Evolutionary conservation across 2,888 invertebrate species (phyloP).

Genomic region (Acanthosoma haemorrhoidale): DNA sequence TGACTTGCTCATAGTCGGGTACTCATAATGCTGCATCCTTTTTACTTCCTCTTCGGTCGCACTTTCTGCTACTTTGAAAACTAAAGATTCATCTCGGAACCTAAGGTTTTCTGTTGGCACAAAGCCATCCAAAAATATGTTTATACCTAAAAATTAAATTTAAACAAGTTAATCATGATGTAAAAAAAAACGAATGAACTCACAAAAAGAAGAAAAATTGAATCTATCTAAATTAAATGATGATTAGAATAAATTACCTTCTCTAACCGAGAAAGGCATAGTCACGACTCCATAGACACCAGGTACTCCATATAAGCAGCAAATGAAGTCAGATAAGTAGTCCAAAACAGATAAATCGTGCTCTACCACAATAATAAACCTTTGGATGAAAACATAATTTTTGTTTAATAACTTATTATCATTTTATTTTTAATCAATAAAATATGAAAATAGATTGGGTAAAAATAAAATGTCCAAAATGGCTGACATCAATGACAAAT

Average conservation of each 20-base stretch:
- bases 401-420: no score
- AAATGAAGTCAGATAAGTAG: constrained; percentile 98
- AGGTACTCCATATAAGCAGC: constrained; percentile 95
- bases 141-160: constrained; percentile 62
- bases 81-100: constrained; percentile 92
- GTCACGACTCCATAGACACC: constrained; percentile 99
- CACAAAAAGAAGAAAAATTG: background rate
- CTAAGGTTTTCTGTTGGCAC: constrained; percentile 98
- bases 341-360: constrained; percentile 98
- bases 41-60: constrained; percentile 96
- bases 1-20: constrained; percentile 85
- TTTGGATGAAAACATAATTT: no score
- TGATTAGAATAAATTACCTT: constrained; percentile 79
- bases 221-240: no score
- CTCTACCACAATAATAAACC: constrained; percentile 97
- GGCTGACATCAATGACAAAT: no score
- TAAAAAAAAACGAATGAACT: background rate
- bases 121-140: constrained; percentile 98
- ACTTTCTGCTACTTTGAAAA: constrained; percentile 97
- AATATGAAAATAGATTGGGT: no score
- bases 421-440: no score
- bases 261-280: constrained; percentile 98
- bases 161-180: background rate
- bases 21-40: constrained; percentile 87
- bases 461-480: no score